A percentile compares a stretch with the other conserved stretches of the same genome.
Conservation (phyloP, 2,888 invertebrate species). For the Fragum sueziense region DNA sequence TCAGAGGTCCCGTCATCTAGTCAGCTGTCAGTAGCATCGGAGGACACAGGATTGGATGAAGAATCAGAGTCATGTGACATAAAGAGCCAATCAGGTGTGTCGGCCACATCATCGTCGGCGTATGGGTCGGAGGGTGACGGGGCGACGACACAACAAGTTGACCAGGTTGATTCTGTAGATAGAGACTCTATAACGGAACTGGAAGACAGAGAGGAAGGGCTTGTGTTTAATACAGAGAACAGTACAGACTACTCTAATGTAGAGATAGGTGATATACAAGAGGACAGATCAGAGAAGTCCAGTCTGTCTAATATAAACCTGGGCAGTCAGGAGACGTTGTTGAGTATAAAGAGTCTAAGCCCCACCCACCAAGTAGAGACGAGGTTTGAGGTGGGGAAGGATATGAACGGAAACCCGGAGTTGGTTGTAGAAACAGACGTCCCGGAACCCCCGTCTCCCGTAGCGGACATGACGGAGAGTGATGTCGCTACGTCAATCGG, state of each 20-base stretch:
- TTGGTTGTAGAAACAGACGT: constrained; percentile 47
- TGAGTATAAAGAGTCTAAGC: constrained; percentile 75
- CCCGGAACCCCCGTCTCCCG: constrained; percentile 20
- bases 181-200: constrained; percentile 34
- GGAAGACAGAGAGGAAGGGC: constrained; percentile 56
- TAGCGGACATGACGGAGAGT: constrained; percentile 35
- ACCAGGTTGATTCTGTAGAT: constrained; percentile 20
- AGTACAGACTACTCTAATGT: constrained; percentile 78
- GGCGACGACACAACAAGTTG: constrained; percentile 20
- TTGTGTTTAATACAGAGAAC: constrained; percentile 20
- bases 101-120: constrained; percentile 43
- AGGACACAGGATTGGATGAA: constrained; percentile 80
- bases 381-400: constrained; percentile 64
- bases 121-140: constrained; percentile 48
- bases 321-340: constrained; percentile 77
- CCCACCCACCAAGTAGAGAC: constrained; percentile 65
- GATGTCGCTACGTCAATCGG: constrained; percentile 83
- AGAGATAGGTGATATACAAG: constrained; percentile 78
- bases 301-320: constrained; percentile 71
- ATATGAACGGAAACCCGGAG: constrained; percentile 76
- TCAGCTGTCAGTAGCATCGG: constrained; percentile 68
- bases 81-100: constrained; percentile 52
- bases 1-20: constrained; percentile 62
- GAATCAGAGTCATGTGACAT: constrained; percentile 74
- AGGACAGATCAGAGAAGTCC: constrained; percentile 71